Conservation (phyloP, 2,113 vertebrate species). For the Okapia johnstoni region DNA sequence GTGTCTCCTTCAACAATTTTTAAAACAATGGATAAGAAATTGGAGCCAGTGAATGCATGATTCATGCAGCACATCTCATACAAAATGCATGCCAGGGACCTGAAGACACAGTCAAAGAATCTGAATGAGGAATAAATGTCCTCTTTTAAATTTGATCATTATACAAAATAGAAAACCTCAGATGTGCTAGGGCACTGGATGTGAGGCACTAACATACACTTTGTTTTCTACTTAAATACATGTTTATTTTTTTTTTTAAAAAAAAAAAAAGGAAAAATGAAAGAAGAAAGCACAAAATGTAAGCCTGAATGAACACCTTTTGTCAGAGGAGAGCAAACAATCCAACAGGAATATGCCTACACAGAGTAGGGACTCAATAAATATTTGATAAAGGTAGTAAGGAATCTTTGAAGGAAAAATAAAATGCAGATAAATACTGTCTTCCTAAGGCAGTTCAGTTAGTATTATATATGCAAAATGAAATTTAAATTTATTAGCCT, state of each 20-base stretch:
- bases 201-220: not conserved
- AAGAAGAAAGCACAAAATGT: not conserved
- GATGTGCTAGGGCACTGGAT: not conserved
- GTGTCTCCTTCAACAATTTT: slow-evolving; percentile 88
- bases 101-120: slow-evolving; percentile 67
- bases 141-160: not conserved
- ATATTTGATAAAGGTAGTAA: not conserved
- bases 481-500: slow-evolving; percentile 43
- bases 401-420: not conserved
- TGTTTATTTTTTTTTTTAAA: not conserved
- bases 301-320: not conserved
- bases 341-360: not conserved
- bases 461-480: not conserved
- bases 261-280: not conserved
- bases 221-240: not conserved
- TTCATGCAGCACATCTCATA: slow-evolving; percentile 90
- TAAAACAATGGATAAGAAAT: slow-evolving; percentile 85
- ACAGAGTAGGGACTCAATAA: not conserved
- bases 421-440: not conserved
- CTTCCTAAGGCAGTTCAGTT: not conserved
- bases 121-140: not conserved
- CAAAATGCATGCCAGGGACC: slow-evolving; percentile 91
- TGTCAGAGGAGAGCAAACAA: not conserved
- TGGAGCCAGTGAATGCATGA: slow-evolving; percentile 87
- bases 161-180: not conserved